Base-by-base conservation (phyloP, 2,113 vertebrate genomes). In the Eurypyga helias region DNA sequence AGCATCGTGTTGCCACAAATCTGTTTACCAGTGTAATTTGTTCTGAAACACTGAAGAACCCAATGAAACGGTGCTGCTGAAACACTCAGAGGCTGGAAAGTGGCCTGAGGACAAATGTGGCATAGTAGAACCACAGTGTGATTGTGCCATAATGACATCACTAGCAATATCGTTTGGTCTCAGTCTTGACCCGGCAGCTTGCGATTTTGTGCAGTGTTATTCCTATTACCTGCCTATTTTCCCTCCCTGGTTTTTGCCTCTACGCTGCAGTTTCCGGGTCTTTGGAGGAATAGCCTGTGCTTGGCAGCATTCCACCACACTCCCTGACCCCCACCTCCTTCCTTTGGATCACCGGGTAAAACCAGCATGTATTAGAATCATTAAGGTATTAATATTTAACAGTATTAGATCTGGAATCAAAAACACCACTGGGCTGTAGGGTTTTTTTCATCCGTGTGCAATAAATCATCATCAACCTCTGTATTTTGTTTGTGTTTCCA, bases 381-480 rank as follows among this genome's bases (percentile, higher is more conserved):
- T 88, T 89, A 91, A 86, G 31, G 45, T 89, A 95, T 97, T 96
- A 95, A 91, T 95, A 93, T 95, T 97, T 95, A 93, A 64, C 55
- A 82, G 23, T 54, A 91, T 94, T 93, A 93, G 76, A 91, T 82
- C 43, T 71, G 18, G 46, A 89, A 87, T 49, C 21, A 91, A 86
- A 95, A 71, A 0, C 70, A 92, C 61, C 90, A 69, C 45, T 69
- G 82, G 19, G 62, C 26, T 90, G 52, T 33, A 64, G 48, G 7
- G 41, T 41, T 7, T 77, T 91, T 80, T 89, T 67, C 24, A 69
- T 81, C 48, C 38, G 21, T 31, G 52, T 58, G 72, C 10, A 75
- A 95, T 97, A 96, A 96, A 97, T 98, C 90, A 94, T 85, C 73
- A 87, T 79, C 83, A 95, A 65, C 45, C 66, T 96, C 80, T 90